Base-by-base conservation (phyloP, 2,797 vertebrate species). In the Melopsittacus undulatus region DNA sequence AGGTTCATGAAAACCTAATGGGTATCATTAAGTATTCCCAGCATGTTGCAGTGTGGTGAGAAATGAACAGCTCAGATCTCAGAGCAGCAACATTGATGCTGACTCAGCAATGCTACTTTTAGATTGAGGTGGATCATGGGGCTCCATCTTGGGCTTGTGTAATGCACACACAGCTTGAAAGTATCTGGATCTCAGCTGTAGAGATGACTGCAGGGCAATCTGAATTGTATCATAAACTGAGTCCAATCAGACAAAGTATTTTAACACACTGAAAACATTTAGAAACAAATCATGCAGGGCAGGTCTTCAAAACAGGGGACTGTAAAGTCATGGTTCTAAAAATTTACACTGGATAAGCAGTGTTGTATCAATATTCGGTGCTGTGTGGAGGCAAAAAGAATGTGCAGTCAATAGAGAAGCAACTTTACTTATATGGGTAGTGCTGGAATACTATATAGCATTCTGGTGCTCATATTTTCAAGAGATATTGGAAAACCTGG, bases 21-120 rank as follows among this genome's bases (percentile, higher is more conserved):
- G 56, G 4, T 79, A 52, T 32, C 0, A 4, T 17, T 15, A 73
- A 79, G 20, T 17, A 45, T 43, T 73, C 19, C 42, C 10, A 75
- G 32, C 42, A 62, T 5, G 5, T 1, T 34, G 22, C 38, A 40
- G 32, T 2, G 19, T 16, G 10, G 34, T 3, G 51, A 64, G 45
- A 63, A 43, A 21, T 12, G 10, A 30, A 14, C 30, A 42, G 54
- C 20, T 51, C 22, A 3, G 17, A 14, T 20, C 40, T 30, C 0
- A 3, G 43, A 24, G 43, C 0, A 1, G 57, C 10, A 10, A 42
- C 1, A 0, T 17, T 17, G 62, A 9, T 59, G 78, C 79, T 23
- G 51, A 83, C 51, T 64, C 83, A 61, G 74, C 51, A 49, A 34
- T 8, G 18, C 62, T 61, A 20, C 62, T 54, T 69, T 48, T 48